Evolutionary conservation across 2,113 vertebrate genomes (phyloP), one percentile per base, ranked within the genome.

Genomic region (Pitta sordida): DNA sequence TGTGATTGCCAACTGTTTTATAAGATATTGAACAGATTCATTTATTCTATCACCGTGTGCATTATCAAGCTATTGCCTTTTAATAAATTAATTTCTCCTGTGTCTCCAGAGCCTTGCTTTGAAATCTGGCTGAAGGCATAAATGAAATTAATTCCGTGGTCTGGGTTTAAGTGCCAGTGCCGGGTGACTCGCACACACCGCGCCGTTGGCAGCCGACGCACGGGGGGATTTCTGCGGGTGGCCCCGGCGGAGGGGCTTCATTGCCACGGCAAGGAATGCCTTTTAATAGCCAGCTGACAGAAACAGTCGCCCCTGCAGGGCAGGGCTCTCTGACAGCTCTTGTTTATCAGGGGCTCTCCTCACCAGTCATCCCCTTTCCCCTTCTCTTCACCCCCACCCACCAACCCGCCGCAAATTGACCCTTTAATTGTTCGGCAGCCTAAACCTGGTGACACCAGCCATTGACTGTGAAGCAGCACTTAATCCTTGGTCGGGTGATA

Each of bases 81-180:
- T 97, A 98, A 98, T 97, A 98, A 97, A 98, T 97, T 97, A 97
- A 98, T 98, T 98, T 97, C 87, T 97, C 94, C 96, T 64, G 37
- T 16, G 86, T 97, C 97, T 97, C 97, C 91, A 86, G 97, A 96
- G 97, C 95, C 95, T 96, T 83, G 56, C 92, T 97, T 81, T 92
- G 94, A 96, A 94, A 97, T 96, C 91, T 96, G 96, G 92, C 96
- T 95, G 93, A 97, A 91, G 96, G 93, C 91, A 96, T 91, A 96
- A 96, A 86, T 75, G 80, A 97, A 96, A 97, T 98, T 95, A 97
- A 96, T 94, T 90, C 87, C 63, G 96, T 68, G 95, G 91, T 93
- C 86, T 34, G 63, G 39, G 79, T 27, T 58, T 37, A 97, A 82
- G 79, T 26, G 7, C 56, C 59, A 34, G 56, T 9, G 58, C 86